A percentile compares a stretch with the other conserved stretches of the same genome.
phyloP scores from a whole-genome alignment of 2,888 invertebrate genomes.

The Scaptomyza reducta region DNA sequence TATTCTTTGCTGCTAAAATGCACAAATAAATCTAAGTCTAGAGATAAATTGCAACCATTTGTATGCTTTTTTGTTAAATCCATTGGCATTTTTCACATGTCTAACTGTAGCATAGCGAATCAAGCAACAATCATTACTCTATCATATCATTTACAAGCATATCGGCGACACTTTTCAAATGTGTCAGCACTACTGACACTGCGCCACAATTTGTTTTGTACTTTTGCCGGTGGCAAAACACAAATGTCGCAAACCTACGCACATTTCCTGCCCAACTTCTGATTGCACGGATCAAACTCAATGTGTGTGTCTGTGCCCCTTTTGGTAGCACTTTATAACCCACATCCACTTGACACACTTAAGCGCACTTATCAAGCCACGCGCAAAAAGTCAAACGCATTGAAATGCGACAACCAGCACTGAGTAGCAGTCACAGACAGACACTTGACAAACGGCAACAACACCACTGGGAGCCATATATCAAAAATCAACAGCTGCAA shows the following conservation, averaged over 20 bases:
- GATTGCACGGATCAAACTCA: conserved; percentile 61
- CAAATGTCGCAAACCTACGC: conserved; percentile 51
- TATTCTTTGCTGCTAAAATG: too few species aligned
- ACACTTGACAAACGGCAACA: conserved; percentile 39
- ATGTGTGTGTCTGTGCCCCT: background rate
- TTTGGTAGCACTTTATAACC: conserved; percentile 23
- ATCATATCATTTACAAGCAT: conserved; percentile 46
- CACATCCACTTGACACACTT: conserved; percentile 55
- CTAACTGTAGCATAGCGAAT: conserved; percentile 3
- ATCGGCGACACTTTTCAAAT: conserved; percentile 43
- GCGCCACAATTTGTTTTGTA: conserved; percentile 42
- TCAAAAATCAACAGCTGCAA: conserved; percentile 74
- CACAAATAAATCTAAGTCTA: background rate
- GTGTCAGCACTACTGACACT: conserved; percentile 48
- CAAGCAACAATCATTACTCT: conserved; percentile 44
- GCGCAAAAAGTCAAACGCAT: conserved; percentile 69
- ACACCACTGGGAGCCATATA: conserved; percentile 72
- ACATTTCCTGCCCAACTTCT: conserved; percentile 66
- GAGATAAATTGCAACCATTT: conserved; percentile 12
- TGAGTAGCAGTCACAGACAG: conserved; percentile 60
- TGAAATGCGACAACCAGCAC: conserved; percentile 69
- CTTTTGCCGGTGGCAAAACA: conserved; percentile 46
- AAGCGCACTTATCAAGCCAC: conserved; percentile 64
- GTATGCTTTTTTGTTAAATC: conserved; percentile 1
- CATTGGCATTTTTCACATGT: conserved; percentile 6